These are phyloP conservation scores for Boleophthalmus pectinirostris DNA, from an alignment of 2,113 vertebrate species.

Conservation along the genomic window DNA sequence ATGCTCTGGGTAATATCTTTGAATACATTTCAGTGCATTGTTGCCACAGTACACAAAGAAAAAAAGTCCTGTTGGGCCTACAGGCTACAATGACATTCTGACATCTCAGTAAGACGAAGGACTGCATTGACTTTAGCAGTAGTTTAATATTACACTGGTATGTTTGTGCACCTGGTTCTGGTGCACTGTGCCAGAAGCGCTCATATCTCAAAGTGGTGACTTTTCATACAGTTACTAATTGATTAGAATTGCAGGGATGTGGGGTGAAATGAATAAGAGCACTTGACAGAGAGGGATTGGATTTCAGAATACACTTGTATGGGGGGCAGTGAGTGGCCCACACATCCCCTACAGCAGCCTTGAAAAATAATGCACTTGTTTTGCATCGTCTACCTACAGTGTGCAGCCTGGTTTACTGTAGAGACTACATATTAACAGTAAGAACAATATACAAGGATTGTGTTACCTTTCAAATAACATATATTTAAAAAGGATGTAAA, in stretches of 20 bases:
- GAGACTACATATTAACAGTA: constrained; percentile 26
- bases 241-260: constrained; percentile 49
- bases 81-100: background rate
- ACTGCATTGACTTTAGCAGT: constrained; percentile 5
- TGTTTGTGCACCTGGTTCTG: constrained; percentile 24
- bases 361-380: background rate
- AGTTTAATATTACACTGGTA: constrained; percentile 16
- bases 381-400: constrained; percentile 5
- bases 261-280: constrained; percentile 35
- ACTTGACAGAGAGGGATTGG: constrained; percentile 22
- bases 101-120: background rate
- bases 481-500: background rate
- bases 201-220: constrained; percentile 18
- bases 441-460: background rate
- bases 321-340: constrained; percentile 28
- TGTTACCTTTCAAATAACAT: background rate
- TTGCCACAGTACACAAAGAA: constrained; percentile 2
- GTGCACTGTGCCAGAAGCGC: constrained; percentile 25
- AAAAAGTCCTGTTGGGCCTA: background rate
- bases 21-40: constrained; percentile 1
- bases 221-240: constrained; percentile 45
- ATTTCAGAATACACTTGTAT: constrained; percentile 23
- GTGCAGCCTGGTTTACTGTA: constrained; percentile 32
- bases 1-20: background rate
- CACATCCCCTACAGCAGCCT: constrained; percentile 22